Evolutionary conservation across 2,888 invertebrate species (phyloP).

Genomic region (Phortica magna): DNA sequence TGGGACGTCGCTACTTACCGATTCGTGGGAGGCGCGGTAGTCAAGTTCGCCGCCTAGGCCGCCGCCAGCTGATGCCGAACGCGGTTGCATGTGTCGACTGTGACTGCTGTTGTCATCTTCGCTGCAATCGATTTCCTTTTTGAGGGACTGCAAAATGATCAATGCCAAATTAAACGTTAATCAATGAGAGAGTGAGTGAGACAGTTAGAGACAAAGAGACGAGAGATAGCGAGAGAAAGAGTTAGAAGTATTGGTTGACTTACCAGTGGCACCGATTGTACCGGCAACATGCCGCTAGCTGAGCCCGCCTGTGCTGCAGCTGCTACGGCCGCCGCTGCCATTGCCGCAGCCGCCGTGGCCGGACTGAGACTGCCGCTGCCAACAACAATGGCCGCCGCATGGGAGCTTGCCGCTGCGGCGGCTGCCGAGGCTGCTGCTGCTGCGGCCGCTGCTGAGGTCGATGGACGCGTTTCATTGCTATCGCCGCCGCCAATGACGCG

Average conservation of each 20-base stretch:
- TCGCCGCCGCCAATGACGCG: conserved; percentile 64
- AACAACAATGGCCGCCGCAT: conserved; percentile 1
- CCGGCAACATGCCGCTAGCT: conserved; percentile 84
- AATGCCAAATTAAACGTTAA: neutral
- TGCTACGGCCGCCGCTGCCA: conserved; percentile 21
- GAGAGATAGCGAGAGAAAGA: conserved; percentile 19
- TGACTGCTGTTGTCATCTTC: conserved; percentile 81
- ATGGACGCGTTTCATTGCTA: conserved; percentile 58
- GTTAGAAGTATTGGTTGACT: conserved; percentile 65
- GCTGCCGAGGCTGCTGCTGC: conserved; percentile 64
- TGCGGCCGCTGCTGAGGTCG: conserved; percentile 58
- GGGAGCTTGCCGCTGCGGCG: conserved; percentile 58
- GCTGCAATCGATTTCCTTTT: conserved; percentile 92
- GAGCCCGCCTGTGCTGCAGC: conserved; percentile 45
- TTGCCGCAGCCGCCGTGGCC: conserved; percentile 56
- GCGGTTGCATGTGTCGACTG: conserved; percentile 77
- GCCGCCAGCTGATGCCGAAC: conserved; percentile 81
- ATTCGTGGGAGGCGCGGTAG: conserved; percentile 89
- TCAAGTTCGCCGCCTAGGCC: conserved; percentile 83
- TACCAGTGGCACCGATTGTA: conserved; percentile 93
- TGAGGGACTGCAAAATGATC: conserved; percentile 84
- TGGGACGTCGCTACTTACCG: conserved; percentile 82
- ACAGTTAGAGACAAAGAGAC: conserved; percentile 26
- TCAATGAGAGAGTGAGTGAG: conserved; percentile 37
- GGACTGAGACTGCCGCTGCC: conserved; percentile 66